Percentiles rank a stretch among this genome's conserved stretches.
phyloP scores from a whole-genome alignment of 2,113 vertebrate species.

The Brienomyrus longianalis region DNA sequence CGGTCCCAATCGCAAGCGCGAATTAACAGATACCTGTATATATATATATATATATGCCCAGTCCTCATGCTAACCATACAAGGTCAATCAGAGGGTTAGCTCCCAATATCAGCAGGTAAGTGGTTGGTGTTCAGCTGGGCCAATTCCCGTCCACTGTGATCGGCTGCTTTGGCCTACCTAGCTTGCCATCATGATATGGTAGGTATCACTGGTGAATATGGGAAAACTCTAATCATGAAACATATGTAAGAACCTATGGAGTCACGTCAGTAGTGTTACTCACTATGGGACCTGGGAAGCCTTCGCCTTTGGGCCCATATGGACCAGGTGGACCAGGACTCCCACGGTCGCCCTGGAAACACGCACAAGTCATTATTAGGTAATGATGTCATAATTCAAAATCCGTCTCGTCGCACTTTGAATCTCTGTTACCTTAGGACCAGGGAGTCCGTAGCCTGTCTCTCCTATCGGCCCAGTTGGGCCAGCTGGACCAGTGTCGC shows the following conservation, averaged over 20 bases:
- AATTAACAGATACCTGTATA: not conserved
- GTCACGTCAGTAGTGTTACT: conserved; percentile 40
- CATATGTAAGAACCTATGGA: not conserved
- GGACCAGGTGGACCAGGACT: conserved; percentile 64
- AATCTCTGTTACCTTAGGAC: conserved; percentile 67
- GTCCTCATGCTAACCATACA: not conserved
- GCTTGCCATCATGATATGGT: not conserved
- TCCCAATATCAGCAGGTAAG: not conserved
- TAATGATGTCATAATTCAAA: not conserved
- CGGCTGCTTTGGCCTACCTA: not conserved
- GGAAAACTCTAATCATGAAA: not conserved
- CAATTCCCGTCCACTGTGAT: not conserved
- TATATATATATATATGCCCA: too few species aligned
- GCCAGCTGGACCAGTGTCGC: conserved; percentile 70
- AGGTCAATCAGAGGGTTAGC: not conserved
- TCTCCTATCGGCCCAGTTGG: conserved; percentile 72
- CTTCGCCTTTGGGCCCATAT: conserved; percentile 77
- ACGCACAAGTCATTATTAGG: conserved; percentile 11
- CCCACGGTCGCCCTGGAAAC: conserved; percentile 72
- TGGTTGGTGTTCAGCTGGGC: not conserved
- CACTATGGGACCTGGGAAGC: conserved; percentile 70
- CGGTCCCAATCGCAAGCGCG: too few species aligned
- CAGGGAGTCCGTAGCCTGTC: conserved; percentile 76
- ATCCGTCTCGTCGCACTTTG: not conserved
- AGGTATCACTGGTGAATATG: not conserved